A percentile compares a stretch with the other conserved stretches of the same genome.
phyloP scores from a whole-genome alignment of 2,888 invertebrate species.

The Pandemis corylana region DNA sequence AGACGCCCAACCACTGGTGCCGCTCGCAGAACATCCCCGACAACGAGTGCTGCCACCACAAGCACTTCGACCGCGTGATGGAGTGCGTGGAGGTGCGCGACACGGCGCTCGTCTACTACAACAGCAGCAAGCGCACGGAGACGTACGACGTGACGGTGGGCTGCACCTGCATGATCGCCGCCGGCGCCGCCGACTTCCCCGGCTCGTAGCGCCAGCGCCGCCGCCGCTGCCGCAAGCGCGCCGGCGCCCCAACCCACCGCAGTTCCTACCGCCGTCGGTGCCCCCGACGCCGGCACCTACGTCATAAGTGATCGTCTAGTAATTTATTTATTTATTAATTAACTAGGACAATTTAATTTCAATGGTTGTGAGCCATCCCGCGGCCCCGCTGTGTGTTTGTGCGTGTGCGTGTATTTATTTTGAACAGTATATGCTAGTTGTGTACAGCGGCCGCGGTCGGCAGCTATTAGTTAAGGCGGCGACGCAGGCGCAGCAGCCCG shows the following conservation, averaged over 20 bases:
- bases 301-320: slow-evolving; percentile 25
- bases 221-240: slow-evolving; percentile 20
- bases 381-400: slow-evolving; percentile 32
- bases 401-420: slow-evolving; percentile 35
- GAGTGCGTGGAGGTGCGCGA: slow-evolving; percentile 76
- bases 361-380: slow-evolving; percentile 45
- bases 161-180: slow-evolving; percentile 73
- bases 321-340: slow-evolving; percentile 47
- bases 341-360: slow-evolving; percentile 43
- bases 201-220: slow-evolving; percentile 45
- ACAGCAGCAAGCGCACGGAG: slow-evolving; percentile 45
- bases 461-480: not conserved
- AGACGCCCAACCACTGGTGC: slow-evolving; percentile 66
- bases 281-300: slow-evolving; percentile 17
- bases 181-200: slow-evolving; percentile 48
- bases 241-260: slow-evolving; percentile 28
- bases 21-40: slow-evolving; percentile 55
- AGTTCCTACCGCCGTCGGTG: slow-evolving; percentile 43
- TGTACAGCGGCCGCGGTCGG: slow-evolving; percentile 12
- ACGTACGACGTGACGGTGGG: slow-evolving; percentile 69
- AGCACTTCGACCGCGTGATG: slow-evolving; percentile 61
- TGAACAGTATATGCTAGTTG: slow-evolving; percentile 16
- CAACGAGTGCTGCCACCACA: slow-evolving; percentile 72
- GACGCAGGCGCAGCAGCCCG: not conserved
- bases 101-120: slow-evolving; percentile 71